These are phyloP conservation scores for Murina feae DNA, from an alignment of 2,113 vertebrate genomes.

Conservation along the genomic window DNA sequence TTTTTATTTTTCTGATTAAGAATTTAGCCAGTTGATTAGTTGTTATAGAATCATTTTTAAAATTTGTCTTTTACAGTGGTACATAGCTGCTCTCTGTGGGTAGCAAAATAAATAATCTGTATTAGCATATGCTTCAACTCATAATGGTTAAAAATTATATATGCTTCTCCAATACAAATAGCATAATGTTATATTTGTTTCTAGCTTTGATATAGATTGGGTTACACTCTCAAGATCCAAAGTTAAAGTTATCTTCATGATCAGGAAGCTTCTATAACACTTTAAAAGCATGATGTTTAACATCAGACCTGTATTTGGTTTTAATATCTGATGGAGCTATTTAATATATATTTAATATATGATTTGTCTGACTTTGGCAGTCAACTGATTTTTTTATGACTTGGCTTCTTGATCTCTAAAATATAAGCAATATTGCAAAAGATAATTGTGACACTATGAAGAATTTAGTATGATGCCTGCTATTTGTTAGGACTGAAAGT, in stretches of 20 bases:
- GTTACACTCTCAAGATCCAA: neutral
- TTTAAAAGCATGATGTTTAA: neutral
- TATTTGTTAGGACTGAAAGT: neutral
- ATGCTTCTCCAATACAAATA: neutral
- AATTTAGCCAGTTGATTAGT: neutral
- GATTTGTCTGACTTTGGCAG: neutral
- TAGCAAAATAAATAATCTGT: neutral
- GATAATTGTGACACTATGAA: neutral
- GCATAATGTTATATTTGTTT: neutral
- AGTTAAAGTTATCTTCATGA: neutral
- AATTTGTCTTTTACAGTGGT: neutral
- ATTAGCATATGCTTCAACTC: neutral
- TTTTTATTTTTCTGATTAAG: neutral
- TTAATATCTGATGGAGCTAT: neutral
- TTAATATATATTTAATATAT: no score
- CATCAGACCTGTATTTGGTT: neutral
- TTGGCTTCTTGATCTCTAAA: neutral
- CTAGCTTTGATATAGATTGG: neutral
- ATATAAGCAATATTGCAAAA: neutral
- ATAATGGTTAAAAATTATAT: neutral
- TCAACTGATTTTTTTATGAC: neutral
- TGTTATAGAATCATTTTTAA: neutral
- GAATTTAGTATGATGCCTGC: neutral
- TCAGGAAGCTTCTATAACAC: neutral
- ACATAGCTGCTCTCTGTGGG: neutral